Evolutionary conservation across 2,888 invertebrate species (phyloP), one percentile per base, ranked within the genome.

Genomic region (Strigamia transsilvanica): DNA sequence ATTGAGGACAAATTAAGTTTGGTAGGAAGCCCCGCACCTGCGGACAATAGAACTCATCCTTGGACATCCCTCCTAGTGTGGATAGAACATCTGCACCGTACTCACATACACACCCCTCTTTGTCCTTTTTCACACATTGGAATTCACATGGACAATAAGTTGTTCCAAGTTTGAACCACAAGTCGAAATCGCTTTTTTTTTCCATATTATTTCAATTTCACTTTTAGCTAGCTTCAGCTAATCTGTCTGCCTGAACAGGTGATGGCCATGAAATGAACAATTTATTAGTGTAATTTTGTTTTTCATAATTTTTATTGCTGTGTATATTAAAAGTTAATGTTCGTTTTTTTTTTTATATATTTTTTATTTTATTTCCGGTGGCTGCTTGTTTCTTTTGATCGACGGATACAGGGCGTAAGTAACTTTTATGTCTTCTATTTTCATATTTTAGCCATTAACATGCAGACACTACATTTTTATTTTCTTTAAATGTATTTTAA

Each of bases 1-100:
- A 66, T 66, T 66, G 61, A 21, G 61, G 61, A 66, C 61, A 66
- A 66, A 66, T 66, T 66, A 66, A 66, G 61, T 66, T 66, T 66
- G 61, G 61, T 66, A 66, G 61, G 61, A 66, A 66, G 61, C 61
- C 23, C 61, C 23, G 61, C 61, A 66, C 61, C 61, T 66, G 61
- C 61, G 61, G 61, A 66, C 61, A 66, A 66, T 66, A 23, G 61
- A 66, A 66, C 61, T 66, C 61, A 66, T 66, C 61, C 61, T 66
- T 66, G 61, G 61, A 66, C 61, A 66, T 66, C 61, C 61, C 61
- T 66, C 61, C 61, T 66, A 66, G 21, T 66, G 61, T 66, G 61
- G 61, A 66, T 66, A 18, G 61, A 66, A 66, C 61, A 66, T 66
- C 61, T 66, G 61, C 61, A 66, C 21, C 61, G 61, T 66, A 66